phyloP scores from a whole-genome alignment of 2,113 vertebrate species.

The Etia nguti region DNA sequence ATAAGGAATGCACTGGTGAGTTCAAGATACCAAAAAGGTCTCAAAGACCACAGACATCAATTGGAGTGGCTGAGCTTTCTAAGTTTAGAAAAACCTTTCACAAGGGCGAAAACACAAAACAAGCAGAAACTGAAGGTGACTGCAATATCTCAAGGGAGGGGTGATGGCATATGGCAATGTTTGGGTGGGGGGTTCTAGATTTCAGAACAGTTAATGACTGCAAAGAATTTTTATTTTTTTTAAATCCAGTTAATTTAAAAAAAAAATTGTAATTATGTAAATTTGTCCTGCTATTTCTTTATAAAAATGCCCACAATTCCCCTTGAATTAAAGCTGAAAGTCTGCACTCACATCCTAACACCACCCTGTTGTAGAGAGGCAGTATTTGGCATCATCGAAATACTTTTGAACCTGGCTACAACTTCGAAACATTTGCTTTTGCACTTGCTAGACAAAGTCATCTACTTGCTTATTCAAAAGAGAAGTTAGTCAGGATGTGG shows the following conservation, averaged over 20 bases:
- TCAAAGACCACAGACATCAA: background rate
- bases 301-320: no score
- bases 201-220: background rate
- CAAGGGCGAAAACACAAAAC: background rate
- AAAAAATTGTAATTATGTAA: no score
- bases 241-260: background rate
- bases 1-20: background rate
- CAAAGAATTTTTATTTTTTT: background rate
- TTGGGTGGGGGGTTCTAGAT: background rate
- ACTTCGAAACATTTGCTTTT: background rate
- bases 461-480: background rate
- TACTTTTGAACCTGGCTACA: background rate
- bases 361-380: background rate
- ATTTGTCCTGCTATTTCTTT: background rate
- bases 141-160: background rate
- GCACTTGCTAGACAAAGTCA: background rate
- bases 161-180: background rate
- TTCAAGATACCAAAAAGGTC: background rate
- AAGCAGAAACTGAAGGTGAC: background rate
- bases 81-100: background rate
- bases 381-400: background rate
- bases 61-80: rapidly evolving
- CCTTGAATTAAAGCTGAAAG: background rate
- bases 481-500: constrained; percentile 30
- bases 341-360: background rate